Conservation (phyloP, 2,113 vertebrate genomes). For the Daboia siamensis region DNA sequence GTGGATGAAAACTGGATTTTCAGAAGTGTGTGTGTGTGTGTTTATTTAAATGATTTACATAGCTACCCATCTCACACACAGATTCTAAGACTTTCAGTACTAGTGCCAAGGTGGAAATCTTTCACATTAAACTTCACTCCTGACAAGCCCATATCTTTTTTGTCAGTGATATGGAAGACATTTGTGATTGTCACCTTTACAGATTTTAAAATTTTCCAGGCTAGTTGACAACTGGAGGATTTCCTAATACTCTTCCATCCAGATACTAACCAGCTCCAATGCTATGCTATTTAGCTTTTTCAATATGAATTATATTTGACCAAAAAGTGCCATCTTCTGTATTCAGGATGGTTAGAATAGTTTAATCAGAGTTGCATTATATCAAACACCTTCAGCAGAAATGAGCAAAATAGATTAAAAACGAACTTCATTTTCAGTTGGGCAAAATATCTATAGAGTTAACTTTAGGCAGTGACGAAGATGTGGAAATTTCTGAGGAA, state of each 20-base stretch:
- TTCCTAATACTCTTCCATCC: not conserved
- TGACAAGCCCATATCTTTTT: not conserved
- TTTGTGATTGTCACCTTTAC: not conserved
- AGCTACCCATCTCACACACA: not conserved
- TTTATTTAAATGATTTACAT: not conserved
- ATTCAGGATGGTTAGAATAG: not conserved
- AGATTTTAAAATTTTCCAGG: not conserved
- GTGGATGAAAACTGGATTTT: not conserved
- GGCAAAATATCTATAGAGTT: not conserved
- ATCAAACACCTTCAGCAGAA: not conserved
- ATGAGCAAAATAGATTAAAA: not conserved
- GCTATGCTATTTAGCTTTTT: not conserved
- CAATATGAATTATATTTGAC: not conserved
- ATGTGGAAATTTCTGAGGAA: not conserved
- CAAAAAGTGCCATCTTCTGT: not conserved
- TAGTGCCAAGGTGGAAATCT: not conserved
- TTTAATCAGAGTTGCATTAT: not conserved
- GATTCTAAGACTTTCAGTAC: not conserved
- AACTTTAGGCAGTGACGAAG: not conserved
- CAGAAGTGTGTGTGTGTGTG: not conserved
- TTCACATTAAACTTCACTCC: not conserved
- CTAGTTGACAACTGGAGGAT: not conserved
- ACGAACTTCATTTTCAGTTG: not conserved
- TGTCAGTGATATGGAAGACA: not conserved
- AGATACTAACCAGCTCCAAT: not conserved